Base-by-base conservation (phyloP, 2,888 invertebrate species). In the Scaptomyza cyrtandrae region DNA sequence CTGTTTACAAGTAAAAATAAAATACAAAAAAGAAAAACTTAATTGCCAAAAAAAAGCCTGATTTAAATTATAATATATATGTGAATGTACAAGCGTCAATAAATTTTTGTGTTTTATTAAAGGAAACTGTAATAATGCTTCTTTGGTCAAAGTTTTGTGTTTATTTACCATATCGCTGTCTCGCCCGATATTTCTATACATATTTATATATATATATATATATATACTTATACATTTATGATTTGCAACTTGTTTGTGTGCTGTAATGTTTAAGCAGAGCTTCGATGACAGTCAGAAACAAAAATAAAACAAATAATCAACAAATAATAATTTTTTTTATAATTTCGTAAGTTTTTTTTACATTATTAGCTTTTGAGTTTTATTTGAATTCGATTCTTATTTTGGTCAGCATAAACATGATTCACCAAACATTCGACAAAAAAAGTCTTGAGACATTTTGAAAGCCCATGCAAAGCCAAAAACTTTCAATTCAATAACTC, bases 181-280 rank as follows among this genome's bases (percentile, higher is more conserved):
- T 72, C 82, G 79, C 77, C 74, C 66, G 62, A 78, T 71, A 58
- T 57, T 57, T 71, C 48, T 73, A 74, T 55, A 57, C 43, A 66
- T 74, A 24, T 24, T 4, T 24, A 5, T 24, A 24, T 67, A 63
- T 78, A 74, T 48, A 48, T 53, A 50, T 60, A 59, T 53, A 55
- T 16, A 41, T 16, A 16, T 1, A 41, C 48, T 55, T 41, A 10
- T 39, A 39, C 4, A 39, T 66, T 83, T 79, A 52, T 81, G 31
- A 71, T 73, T 82, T 80, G 82, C 80, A 55, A 77, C 46, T 80
- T 82, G 66, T 79, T 76, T 79, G 78, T 82, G 80, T 86, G 89
- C 90, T 90, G 89, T 87, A 89, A 90, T 90, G 89, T 89, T 87
- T 84, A 79, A 84, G 86, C 86, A 89, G 90, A 90, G 90, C 90